Base-by-base conservation (phyloP, 2,797 vertebrate genomes). In the Diplodus puntazzo region DNA sequence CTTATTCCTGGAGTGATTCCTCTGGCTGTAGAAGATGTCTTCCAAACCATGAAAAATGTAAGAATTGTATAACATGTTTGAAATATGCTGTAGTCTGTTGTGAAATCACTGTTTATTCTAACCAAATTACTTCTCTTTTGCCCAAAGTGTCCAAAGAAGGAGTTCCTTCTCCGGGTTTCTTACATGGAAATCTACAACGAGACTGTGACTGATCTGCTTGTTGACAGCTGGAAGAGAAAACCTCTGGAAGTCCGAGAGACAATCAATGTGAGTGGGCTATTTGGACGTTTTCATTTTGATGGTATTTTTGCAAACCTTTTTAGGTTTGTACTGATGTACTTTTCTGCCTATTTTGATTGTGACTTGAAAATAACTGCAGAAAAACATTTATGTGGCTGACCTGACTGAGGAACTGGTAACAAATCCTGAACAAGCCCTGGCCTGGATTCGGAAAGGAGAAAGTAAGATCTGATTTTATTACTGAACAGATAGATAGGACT, bases 151-250 rank as follows among this genome's bases (percentile, higher is more conserved):
- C 96, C 97, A 8, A 95, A 97, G 12, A 97, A 98, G 78, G 97
- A 99, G 89, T 99, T 99, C 86, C 96, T 99, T 18, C 92, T 99
- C 46, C 92, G 98, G 2, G 97, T 99, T 63, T 99, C 98, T 11
- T 99, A 99, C 77, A 97, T 99, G 97, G 98, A 99, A 81, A 99
- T 99, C 89, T 99, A 99, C 89, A 99, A 99, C 16, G 98, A 99
- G 87, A 98, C 97, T 0, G 96, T 99, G 57, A 97, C 96, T 0
- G 98, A 99, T 79, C 91, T 99, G 78, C 96, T 99, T 6, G 97
- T 97, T 42, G 96, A 96, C 71, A 96, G 87, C 60, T 95, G 96
- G 87, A 98, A 98, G 90, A 95, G 97, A 88, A 98, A 97, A 80
- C 98, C 98, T 3, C 89, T 99, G 79, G 96, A 98, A 93, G 96